These are phyloP conservation scores for Lasius platythorax DNA, from an alignment of 2,888 invertebrate species.

Conservation along the genomic window DNA sequence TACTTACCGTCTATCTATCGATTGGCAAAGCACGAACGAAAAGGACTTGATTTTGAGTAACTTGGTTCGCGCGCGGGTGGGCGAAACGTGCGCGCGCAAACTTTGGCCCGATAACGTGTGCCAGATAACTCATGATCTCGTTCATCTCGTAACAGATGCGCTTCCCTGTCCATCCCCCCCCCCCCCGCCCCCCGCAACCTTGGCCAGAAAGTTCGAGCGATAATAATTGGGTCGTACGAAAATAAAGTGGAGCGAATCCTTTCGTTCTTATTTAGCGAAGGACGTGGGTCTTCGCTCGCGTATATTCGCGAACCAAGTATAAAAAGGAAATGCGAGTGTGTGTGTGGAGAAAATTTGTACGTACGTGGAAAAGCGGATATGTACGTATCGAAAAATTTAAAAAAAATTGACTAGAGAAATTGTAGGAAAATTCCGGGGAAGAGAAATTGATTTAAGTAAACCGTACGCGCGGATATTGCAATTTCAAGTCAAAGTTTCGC, in stretches of 20 bases:
- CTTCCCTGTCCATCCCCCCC: background rate
- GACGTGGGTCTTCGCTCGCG: background rate
- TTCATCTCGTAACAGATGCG: conserved; percentile 13
- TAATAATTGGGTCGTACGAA: conserved; percentile 48
- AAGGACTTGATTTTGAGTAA: conserved; percentile 36
- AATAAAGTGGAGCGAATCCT: conserved; percentile 20
- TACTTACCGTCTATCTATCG: conserved; percentile 50
- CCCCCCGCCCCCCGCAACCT: conserved; percentile 14
- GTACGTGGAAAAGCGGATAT: too few relatives aligned
- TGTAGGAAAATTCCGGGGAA: background rate
- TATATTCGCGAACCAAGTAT: background rate
- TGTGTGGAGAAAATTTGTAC: background rate
- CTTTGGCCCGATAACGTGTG: conserved; percentile 28
- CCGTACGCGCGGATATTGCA: background rate
- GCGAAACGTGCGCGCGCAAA: conserved; percentile 33
- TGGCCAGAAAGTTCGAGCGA: conserved; percentile 45
- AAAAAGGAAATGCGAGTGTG: background rate
- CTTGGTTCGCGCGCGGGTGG: background rate
- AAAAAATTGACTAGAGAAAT: background rate
- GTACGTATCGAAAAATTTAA: too few relatives aligned
- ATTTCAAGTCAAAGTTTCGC: background rate
- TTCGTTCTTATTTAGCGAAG: conserved; percentile 28
- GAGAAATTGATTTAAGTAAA: background rate
- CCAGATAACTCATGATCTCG: conserved; percentile 9
- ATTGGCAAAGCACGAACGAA: conserved; percentile 39